Evolutionary conservation across 2,113 vertebrate genomes (phyloP).

Genomic region (Gobio gobio): DNA sequence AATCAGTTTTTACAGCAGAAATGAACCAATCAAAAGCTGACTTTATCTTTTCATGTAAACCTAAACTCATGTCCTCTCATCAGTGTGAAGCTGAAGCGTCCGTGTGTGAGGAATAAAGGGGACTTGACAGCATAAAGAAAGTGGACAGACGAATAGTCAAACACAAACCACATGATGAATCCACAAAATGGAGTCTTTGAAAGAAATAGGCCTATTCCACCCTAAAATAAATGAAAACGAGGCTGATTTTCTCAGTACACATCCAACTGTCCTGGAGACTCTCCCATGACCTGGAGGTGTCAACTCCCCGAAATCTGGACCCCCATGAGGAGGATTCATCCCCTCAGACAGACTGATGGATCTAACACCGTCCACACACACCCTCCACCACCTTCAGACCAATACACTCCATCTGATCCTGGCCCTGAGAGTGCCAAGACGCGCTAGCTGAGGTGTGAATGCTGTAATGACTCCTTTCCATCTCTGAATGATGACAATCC

Average conservation of each 20-base stretch:
- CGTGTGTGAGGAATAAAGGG: too few relatives aligned
- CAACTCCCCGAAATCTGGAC: constrained; percentile 45
- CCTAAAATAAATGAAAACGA: neutral
- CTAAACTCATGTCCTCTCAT: too few relatives aligned
- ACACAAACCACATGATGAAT: neutral
- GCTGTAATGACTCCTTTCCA: constrained; percentile 3
- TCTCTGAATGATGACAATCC: neutral
- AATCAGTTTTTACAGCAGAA: too few relatives aligned
- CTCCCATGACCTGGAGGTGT: constrained; percentile 61
- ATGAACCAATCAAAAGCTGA: too few relatives aligned
- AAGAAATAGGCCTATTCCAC: neutral
- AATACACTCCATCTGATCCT: constrained; percentile 40
- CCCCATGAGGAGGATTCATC: constrained; percentile 16
- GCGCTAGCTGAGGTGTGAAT: constrained; percentile 9
- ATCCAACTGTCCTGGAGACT: neutral
- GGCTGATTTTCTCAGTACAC: neutral
- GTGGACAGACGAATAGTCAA: too few relatives aligned
- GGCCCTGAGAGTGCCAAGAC: constrained; percentile 1
- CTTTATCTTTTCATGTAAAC: too few relatives aligned
- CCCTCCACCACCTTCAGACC: constrained; percentile 24
- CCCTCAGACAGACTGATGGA: constrained; percentile 49
- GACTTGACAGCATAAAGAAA: too few relatives aligned
- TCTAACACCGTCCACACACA: constrained; percentile 52
- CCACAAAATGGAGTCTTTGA: neutral
- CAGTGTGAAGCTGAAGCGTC: too few relatives aligned